Base-by-base conservation (phyloP, 1,140 invertebrate genomes). In the Notospermus geniculatus region DNA sequence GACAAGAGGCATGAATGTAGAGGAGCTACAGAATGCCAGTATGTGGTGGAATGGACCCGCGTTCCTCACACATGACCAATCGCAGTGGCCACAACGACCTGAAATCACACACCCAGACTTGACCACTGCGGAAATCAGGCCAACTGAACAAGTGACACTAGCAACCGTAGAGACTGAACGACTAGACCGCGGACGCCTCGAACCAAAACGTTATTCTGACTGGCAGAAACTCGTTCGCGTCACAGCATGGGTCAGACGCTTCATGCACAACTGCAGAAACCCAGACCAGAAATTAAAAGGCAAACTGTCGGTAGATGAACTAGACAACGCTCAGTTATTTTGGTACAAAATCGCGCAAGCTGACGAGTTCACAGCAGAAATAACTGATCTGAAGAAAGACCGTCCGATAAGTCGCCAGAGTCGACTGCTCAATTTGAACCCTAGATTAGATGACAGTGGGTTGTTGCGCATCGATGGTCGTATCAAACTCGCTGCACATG, bases 31-130 rank as follows among this genome's bases (percentile, higher is more conserved):
- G 39, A 19, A 43, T 13, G 19, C 11, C 39, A 19, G 19, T 19
- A 13, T 43, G 19, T 43, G 39, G 39, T 43, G 39, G 39, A 43
- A 43, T 43, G 39, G 39, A 43, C 39, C 39, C 19, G 39, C 11
- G 19, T 43, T 19, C 39, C 19, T 43, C 39, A n/a, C n/a, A 80
- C 46, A 22, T 7, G 39, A 57, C 2, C 2, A 32, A n/a, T 22
- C 25, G 5, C 5, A n/a, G 7, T 41, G 56, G 56, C 56, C 56
- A 43, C 39, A 19, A 5, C 4, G n/a, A 50, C 5, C 5, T 7
- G 9, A 23, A n/a, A 50, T 23, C n/a, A 19, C 9, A n/a, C 5
- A 50, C 4, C 4, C 5, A 7, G 9, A 9, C 19, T 4, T 7
- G n/a, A n/a, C n/a, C n/a, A 7, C 15, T 5, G 25, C 5, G 46